phyloP scores from a whole-genome alignment of 2,888 invertebrate species.

The Archaeoteleia sp. region DNA sequence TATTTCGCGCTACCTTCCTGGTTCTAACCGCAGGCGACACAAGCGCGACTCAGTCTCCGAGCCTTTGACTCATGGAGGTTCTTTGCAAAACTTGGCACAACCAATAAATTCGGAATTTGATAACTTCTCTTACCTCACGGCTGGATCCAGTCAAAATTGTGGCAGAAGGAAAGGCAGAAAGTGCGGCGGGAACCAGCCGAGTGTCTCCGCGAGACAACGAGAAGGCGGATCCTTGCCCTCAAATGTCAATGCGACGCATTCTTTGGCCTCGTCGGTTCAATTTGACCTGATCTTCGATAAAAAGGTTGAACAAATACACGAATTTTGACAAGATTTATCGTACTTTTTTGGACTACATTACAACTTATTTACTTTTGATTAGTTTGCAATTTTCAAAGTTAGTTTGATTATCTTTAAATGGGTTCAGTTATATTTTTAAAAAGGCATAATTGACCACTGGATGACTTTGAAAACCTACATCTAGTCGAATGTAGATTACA shows the following conservation, averaged over 20 bases:
- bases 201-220: slow-evolving; percentile 77
- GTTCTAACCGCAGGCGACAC: slow-evolving; percentile 72
- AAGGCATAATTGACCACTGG: too few species aligned
- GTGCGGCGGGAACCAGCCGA: slow-evolving; percentile 65
- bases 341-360: too few species aligned
- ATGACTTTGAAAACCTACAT: too few species aligned
- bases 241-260: slow-evolving; percentile 77
- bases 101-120: slow-evolving; percentile 73
- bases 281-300: slow-evolving; percentile 70
- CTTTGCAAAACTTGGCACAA: slow-evolving; percentile 78
- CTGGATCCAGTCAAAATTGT: slow-evolving; percentile 69
- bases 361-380: too few species aligned
- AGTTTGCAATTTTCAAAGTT: too few species aligned
- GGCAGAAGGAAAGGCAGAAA: slow-evolving; percentile 69
- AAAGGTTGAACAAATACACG: too few species aligned
- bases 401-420: too few species aligned
- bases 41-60: slow-evolving; percentile 76
- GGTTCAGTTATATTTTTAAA: too few species aligned
- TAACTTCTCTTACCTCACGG: slow-evolving; percentile 68
- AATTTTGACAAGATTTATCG: too few species aligned
- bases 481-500: too few species aligned
- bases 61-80: slow-evolving; percentile 77
- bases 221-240: slow-evolving; percentile 81
- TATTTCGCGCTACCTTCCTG: slow-evolving; percentile 70
- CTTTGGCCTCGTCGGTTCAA: slow-evolving; percentile 69